Evolutionary conservation across 92 coral and sea anemone genomes (phyloP), one percentile per base, ranked within the genome.

Genomic region (Anthopleura xanthogrammica): DNA sequence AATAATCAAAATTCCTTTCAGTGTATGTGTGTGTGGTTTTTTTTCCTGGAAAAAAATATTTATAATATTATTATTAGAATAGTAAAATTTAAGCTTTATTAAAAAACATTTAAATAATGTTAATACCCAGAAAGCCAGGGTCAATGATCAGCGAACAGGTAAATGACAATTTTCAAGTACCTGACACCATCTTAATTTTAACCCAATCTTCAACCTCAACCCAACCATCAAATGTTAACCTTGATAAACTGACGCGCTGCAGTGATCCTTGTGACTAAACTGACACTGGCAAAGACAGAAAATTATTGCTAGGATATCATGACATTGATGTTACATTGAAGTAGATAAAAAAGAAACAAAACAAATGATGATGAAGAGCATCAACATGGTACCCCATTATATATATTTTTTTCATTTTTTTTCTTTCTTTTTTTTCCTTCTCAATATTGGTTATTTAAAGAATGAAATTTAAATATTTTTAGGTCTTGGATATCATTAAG

Each of bases 251-350:
- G 42, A 23, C 74, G 29, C 42, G 8, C 16, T 24, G 42, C 74
- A 29, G 42, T 9, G 74, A 68, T 36, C 41, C 74, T n/a, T 68
- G 74, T 23, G 14, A 68, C 41, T 12, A 22, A n/a, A 64, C 72
- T 64, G 72, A 68, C 74, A 68, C 41, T 68, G 74, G 42, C 12
- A 29, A 68, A 68, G 74, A 68, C 42, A 68, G 41, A 68, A 24
- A 11, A 29, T 29, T 10, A 68, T 68, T 68, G 72, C 36, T 68
- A 16, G 74, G 29, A 24, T 68, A 24, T 12, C 29, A 23, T 68
- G 16, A 29, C 7, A 4, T 68, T 68, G 43, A 36, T 19, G 29
- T 68, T 36, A 23, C 41, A 68, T 68, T 68, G 16, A 54, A 54
- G 58, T 68, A 29, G 74, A 68, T 22, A 68, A 3, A 4, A 24